Percentiles rank a stretch among this genome's conserved stretches.
These are phyloP conservation scores for Rhipidura dahli DNA, from an alignment of 2,113 vertebrate species.

Conservation along the genomic window DNA sequence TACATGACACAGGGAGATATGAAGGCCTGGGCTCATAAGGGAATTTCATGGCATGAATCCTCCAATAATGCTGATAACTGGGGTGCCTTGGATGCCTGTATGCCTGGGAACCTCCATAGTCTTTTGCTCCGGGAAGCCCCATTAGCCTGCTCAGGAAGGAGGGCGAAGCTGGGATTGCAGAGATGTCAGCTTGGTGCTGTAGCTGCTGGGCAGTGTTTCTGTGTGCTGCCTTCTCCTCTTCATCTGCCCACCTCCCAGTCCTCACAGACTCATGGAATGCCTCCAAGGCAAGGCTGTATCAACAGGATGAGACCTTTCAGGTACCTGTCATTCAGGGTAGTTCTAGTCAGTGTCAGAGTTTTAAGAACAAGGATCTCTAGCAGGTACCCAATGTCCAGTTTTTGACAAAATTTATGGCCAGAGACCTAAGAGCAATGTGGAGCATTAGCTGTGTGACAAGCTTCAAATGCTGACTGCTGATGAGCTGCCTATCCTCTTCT, in stretches of 20 bases:
- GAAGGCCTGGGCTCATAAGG: background rate
- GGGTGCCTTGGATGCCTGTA: background rate
- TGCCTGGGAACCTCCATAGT: background rate
- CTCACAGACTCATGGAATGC: background rate
- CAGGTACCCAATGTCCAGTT: background rate
- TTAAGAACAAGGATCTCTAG: background rate
- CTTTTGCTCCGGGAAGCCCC: background rate
- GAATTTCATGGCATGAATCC: background rate
- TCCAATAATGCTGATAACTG: background rate
- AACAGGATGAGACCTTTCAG: background rate
- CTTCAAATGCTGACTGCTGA: background rate
- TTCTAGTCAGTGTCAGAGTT: background rate
- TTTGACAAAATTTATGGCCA: background rate
- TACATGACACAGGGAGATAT: background rate
- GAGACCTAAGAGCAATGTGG: background rate
- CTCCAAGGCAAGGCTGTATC: background rate
- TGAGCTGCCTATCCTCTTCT: background rate
- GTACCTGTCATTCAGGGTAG: background rate
- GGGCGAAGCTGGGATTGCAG: background rate
- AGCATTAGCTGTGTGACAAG: background rate
- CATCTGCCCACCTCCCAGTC: background rate
- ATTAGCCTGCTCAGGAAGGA: background rate
- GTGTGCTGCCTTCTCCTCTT: background rate
- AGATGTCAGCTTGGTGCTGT: background rate
- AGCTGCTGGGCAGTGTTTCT: rapidly evolving